A percentile compares a stretch with the other conserved stretches of the same genome.
phyloP scores from a whole-genome alignment of 2,797 vertebrate genomes.

The Periparus ater region DNA sequence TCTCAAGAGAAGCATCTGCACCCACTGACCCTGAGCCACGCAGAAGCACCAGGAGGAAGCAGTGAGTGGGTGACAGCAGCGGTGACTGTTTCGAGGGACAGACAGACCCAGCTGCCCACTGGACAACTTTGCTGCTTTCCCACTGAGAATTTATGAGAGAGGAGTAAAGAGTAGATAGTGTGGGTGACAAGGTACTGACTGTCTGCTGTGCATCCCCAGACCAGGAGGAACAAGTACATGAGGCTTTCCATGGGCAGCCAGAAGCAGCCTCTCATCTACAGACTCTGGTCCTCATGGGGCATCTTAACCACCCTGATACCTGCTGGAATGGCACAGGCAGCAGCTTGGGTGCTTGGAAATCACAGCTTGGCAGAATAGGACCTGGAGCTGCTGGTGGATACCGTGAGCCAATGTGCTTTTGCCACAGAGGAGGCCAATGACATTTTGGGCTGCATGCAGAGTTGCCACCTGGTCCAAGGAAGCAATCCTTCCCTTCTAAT shows the following conservation, averaged over 20 bases:
- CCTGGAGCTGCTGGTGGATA: background rate
- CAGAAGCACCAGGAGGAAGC: background rate
- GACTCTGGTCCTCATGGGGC: background rate
- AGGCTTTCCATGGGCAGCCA: background rate
- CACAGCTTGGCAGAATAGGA: background rate
- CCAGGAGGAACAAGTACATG: background rate
- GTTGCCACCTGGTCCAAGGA: fast-evolving
- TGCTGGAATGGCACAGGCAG: background rate
- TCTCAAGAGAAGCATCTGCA: background rate
- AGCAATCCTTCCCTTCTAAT: background rate
- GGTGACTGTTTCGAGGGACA: fast-evolving
- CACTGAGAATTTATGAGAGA: background rate
- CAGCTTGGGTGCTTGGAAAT: background rate
- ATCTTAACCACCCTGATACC: background rate
- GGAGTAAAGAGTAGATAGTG: background rate
- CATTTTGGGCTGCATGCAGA: background rate
- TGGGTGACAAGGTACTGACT: background rate
- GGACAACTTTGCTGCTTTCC: background rate
- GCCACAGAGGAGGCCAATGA: background rate
- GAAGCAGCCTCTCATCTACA: background rate
- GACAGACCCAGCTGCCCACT: background rate
- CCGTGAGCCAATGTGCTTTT: background rate
- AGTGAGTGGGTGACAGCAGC: fast-evolving
- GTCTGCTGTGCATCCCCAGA: background rate
- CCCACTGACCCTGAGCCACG: fast-evolving